These are phyloP conservation scores for Drosophila bocqueti DNA, from an alignment of 1,140 invertebrate species.

Conservation along the genomic window DNA sequence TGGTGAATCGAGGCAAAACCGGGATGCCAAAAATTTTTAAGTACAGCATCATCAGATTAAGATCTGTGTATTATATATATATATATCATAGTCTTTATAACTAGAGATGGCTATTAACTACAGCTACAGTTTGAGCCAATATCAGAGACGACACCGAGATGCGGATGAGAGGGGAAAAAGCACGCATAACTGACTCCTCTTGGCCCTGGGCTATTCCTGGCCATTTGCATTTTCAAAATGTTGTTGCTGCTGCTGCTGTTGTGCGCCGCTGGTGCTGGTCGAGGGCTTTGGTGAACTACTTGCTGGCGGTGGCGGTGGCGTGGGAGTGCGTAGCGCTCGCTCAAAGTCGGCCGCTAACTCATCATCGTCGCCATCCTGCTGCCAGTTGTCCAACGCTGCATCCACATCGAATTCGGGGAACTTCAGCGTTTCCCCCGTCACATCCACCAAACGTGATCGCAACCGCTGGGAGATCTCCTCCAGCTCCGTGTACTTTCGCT, in stretches of 20 bases:
- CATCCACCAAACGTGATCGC: constrained; percentile 86
- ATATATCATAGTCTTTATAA: constrained; percentile 28
- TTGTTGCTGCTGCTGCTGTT: constrained; percentile 20
- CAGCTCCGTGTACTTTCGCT: constrained; percentile 88
- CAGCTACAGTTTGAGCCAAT: constrained; percentile 70
- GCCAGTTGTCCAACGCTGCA: constrained; percentile 62
- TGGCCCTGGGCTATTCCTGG: constrained; percentile 66
- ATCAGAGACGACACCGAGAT: constrained; percentile 68
- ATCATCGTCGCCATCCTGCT: constrained; percentile 85
- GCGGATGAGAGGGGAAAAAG: constrained; percentile 34
- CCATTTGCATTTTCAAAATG: constrained; percentile 27
- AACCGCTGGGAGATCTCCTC: constrained; percentile 88
- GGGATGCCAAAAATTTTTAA: constrained; percentile 67
- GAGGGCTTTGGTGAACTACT: constrained; percentile 20
- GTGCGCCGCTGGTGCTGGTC: constrained; percentile 56
- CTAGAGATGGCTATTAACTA: constrained; percentile 57
- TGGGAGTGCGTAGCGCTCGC: constrained; percentile 70
- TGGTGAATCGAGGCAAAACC: constrained; percentile 56
- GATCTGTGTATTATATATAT: constrained; percentile 40
- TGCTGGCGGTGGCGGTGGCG: constrained; percentile 43
- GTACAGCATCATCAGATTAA: constrained; percentile 65
- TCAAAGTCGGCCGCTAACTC: constrained; percentile 86
- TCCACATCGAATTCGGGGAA: constrained; percentile 66
- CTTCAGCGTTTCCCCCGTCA: constrained; percentile 86
- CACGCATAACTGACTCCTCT: constrained; percentile 39